Base-by-base conservation (phyloP, 2,888 invertebrate genomes). In the Meandrusa payeni region DNA sequence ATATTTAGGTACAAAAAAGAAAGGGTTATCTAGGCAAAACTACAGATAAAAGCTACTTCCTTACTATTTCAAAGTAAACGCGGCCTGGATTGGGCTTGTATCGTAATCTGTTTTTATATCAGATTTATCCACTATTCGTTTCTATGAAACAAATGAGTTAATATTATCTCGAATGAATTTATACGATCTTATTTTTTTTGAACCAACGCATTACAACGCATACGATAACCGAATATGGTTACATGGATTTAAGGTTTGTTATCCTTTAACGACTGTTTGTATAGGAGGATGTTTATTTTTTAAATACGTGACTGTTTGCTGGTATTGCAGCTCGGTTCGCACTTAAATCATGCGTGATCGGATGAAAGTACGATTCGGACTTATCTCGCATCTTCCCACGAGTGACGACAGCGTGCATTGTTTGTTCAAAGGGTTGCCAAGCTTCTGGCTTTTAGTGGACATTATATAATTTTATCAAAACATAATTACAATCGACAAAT, bases 271-370 rank as follows among this genome's bases (percentile, higher is more conserved):
- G 6, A 27, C 40, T 46, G 51, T 54, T 53, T 52, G 41, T 52
- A 15, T 10, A 15, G 20, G 9, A 20, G 22, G 15, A 28, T 41
- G 38, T 41, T 31, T 40, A 36, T 31, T 42, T 54, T 57, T 57
- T 50, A 42, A 55, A 47, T 52, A 55, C 56, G 59, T 56, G 63
- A 65, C 60, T 56, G 56, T 63, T 60, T 61, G 57, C 57, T 64
- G 57, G 61, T 63, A 74, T 78, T 82, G 78, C 80, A 69, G 61
- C 64, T 47, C 46, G 57, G 65, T 77, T 79, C 79, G 62, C 82
- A 78, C 74, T 76, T 81, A 76, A 76, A 82, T 82, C 79, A 82
- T 72, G 76, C 76, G 72, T 78, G 76, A 74, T 81, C 65, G 62
- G 76, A 77, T 78, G 82, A 85, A 83, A 81, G 79, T 76, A 69